Percentiles rank a stretch among this genome's conserved stretches.
Evolutionary conservation across 23 tunicate species (phyloP).

Genomic region (Halocynthia roretzi): DNA sequence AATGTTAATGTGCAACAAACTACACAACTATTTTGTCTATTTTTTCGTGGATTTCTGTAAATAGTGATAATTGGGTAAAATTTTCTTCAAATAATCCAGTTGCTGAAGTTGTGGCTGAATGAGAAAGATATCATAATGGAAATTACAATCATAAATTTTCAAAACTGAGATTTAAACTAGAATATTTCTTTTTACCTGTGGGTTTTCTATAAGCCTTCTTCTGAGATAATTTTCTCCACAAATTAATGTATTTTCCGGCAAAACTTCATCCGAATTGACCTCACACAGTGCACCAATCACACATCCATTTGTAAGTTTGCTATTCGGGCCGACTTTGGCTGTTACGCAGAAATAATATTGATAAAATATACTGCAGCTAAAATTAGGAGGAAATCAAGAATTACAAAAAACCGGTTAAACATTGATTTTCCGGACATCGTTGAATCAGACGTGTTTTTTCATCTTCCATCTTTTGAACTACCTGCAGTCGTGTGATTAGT

Average conservation of each 20-base stretch:
- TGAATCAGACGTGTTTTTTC: no score
- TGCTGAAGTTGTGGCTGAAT: conserved; percentile 56
- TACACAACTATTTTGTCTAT: no score
- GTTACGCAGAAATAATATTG: no score
- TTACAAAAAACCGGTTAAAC: no score
- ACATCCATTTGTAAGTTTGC: conserved; percentile 57
- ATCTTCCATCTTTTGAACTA: no score
- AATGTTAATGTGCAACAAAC: no score
- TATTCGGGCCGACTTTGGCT: conserved; percentile 19
- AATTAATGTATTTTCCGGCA: conserved; percentile 67
- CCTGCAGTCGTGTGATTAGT: no score
- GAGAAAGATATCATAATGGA: background rate
- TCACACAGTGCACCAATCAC: conserved; percentile 67
- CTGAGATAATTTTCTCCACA: conserved; percentile 64
- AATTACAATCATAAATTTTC: background rate
- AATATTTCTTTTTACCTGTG: conserved; percentile 30
- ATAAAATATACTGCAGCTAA: no score
- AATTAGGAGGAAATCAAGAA: no score
- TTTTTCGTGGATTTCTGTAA: no score
- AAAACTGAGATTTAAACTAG: no score
- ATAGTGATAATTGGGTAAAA: conserved; percentile 83
- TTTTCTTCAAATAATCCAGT: conserved; percentile 58
- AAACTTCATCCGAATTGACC: conserved; percentile 43
- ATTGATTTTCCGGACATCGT: no score
- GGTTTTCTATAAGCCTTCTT: conserved; percentile 28